Evolutionary conservation across 2,113 vertebrate genomes (phyloP), one percentile per base, ranked within the genome.

Genomic region (Galemys pyrenaicus): DNA sequence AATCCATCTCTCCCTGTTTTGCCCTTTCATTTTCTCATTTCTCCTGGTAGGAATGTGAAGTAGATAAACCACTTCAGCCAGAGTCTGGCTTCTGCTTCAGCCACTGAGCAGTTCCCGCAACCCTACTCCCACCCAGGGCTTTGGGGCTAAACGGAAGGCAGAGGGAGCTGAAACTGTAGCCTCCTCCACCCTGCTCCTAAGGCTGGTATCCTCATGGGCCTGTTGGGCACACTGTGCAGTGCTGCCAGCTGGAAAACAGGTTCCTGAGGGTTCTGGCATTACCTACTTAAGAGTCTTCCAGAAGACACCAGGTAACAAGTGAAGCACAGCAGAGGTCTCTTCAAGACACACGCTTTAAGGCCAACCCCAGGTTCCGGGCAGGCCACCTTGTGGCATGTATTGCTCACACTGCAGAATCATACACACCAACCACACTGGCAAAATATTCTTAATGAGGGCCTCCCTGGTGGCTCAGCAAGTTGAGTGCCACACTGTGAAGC

Each of bases 381-480:
- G 64, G 46, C 46, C n/a, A 71, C 20, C n/a, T n/a, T 5, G 3
- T 0, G 1, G 12, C 4, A 26, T 0, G 2, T 30, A 64, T 8
- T 8, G 22, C 5, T 73, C 46, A n/a, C 2, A 20, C 1, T 2
- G 1, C 46, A 49, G 62, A 84, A 41, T 2, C 39, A 30, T 5
- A 22, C 0, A 13, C 2, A 6, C 41, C 46, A 67, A 30, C 30
- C 22, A 44, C 22, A 22, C 4, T 7, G 44, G 51, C 22, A 15
- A 41, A 54, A 37, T 8, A 4, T n/a, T n/a, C n/a, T n/a, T n/a
- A n/a, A n/a, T n/a, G n/a, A n/a, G n/a, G n/a, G n/a, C n/a, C n/a
- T n/a, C n/a, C n/a, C n/a, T n/a, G n/a, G n/a, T n/a, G n/a, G n/a
- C n/a, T n/a, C n/a, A n/a, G n/a, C n/a, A n/a, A n/a, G n/a, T n/a